Base-by-base conservation (phyloP, 2,888 invertebrate genomes). In the Tenthredo scrophulariae region DNA sequence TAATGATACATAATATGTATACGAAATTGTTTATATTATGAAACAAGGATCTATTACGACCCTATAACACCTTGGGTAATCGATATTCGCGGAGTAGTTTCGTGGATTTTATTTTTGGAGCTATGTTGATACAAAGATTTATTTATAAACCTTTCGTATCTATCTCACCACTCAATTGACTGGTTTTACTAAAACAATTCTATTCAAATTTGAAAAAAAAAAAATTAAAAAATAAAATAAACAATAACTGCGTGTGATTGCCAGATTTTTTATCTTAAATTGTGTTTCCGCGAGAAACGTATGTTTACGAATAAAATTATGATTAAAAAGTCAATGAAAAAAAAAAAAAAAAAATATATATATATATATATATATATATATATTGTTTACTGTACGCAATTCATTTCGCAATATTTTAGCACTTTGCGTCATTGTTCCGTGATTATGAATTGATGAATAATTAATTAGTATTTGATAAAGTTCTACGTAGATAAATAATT, bases 41-140 rank as follows among this genome's bases (percentile, higher is more conserved):
- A 26, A 26, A 62, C 26, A 18, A 26, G 26, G 62, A 62, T 67
- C 33, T 67, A 67, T 67, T 33, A 67, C 33, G 13, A 67, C 33
- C 33, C 33, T 33, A 33, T 67, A 67, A 67, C 29, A 67, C 15
- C 18, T 29, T 67, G 2, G 33, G 67, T 67, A 67, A 67, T 67
- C 33, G 67, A 67, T 67, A 67, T 67, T 67, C 67, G 67, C 33
- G 4, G 67, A 33, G 67, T 67, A 62, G 62, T 62, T 67, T 67
- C 67, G 67, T 67, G 5, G 33, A 18, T 13, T 67, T 15, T 74
- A 74, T 74, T 74, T 74, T 46, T 13, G 1, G 26, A 74, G 74
- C 74, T 26, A 72, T 72, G 43, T 74, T 74, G 22, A 13, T 74
- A 40, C 74, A n/a, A 74, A 26, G 22, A 40, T 74, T 40, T 22